Evolutionary conservation across 2,113 vertebrate species (phyloP).

Genomic region (Eleginops maclovinus): DNA sequence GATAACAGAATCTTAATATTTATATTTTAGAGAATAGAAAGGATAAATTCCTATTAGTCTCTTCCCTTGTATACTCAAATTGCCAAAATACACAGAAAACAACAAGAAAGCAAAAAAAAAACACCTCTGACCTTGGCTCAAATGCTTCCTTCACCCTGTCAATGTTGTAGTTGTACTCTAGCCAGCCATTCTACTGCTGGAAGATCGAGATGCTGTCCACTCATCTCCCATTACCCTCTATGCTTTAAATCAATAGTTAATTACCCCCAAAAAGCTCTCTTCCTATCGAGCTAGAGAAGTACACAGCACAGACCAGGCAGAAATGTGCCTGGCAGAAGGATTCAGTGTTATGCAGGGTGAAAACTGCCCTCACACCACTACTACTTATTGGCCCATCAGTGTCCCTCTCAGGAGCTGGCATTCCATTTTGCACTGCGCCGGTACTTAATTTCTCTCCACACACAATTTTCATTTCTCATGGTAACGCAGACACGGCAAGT

Average conservation of each 20-base stretch:
- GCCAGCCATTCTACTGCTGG: constrained; percentile 28
- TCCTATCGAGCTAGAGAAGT: constrained; percentile 63
- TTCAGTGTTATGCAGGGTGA: constrained; percentile 59
- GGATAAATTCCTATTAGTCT: neutral
- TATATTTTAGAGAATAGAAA: neutral
- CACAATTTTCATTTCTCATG: constrained; percentile 51
- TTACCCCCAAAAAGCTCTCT: constrained; percentile 73
- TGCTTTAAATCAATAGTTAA: constrained; percentile 81
- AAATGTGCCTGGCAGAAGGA: constrained; percentile 60
- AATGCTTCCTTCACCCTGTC: constrained; percentile 33
- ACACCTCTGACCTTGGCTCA: constrained; percentile 35
- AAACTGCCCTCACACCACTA: constrained; percentile 65
- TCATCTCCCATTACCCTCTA: constrained; percentile 71
- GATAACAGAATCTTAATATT: neutral
- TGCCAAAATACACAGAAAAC: constrained; percentile 13
- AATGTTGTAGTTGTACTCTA: constrained; percentile 26
- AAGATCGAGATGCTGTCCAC: constrained; percentile 59
- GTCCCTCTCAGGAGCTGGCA: constrained; percentile 55
- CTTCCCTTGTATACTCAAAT: neutral
- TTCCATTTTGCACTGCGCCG: constrained; percentile 57
- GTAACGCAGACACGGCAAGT: constrained; percentile 36
- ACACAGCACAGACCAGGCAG: constrained; percentile 51
- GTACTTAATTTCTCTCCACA: constrained; percentile 61
- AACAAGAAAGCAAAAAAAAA: constrained; percentile 38
- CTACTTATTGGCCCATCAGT: constrained; percentile 70